Evolutionary conservation across 1,140 invertebrate genomes (phyloP).

Genomic region (Melanaphis sacchari): DNA sequence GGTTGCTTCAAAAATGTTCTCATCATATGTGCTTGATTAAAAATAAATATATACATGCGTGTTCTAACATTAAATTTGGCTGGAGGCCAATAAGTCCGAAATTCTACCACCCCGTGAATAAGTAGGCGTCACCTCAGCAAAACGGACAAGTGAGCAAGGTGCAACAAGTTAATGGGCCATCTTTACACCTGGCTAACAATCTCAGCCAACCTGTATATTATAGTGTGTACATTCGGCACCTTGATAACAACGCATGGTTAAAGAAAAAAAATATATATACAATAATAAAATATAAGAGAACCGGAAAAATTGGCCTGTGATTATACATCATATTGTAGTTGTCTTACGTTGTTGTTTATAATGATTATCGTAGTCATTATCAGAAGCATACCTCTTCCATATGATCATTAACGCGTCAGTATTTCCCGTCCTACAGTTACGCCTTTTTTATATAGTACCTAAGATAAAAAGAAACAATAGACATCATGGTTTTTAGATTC

Average conservation of each 20-base stretch:
- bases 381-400: slow-evolving; percentile 34
- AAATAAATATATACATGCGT: neutral
- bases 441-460: neutral
- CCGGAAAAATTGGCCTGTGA: slow-evolving; percentile 48
- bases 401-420: slow-evolving; percentile 48
- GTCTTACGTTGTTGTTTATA: slow-evolving; percentile 32
- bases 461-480: slow-evolving; percentile 23
- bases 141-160: slow-evolving; percentile 47
- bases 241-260: slow-evolving; percentile 43
- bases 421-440: neutral
- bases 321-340: slow-evolving; percentile 36
- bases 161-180: slow-evolving; percentile 50
- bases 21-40: neutral
- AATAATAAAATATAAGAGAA: slow-evolving; percentile 35
- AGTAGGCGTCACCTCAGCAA: slow-evolving; percentile 51
- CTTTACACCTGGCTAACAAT: slow-evolving; percentile 54
- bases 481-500: neutral
- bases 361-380: slow-evolving; percentile 50
- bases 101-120: slow-evolving; percentile 40
- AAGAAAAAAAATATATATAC: neutral
- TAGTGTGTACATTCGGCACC: slow-evolving; percentile 50
- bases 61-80: neutral
- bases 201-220: neutral
- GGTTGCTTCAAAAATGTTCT: neutral
- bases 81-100: slow-evolving; percentile 39